phyloP scores from a whole-genome alignment of 2,113 vertebrate species.

The Atrichornis clamosus region DNA sequence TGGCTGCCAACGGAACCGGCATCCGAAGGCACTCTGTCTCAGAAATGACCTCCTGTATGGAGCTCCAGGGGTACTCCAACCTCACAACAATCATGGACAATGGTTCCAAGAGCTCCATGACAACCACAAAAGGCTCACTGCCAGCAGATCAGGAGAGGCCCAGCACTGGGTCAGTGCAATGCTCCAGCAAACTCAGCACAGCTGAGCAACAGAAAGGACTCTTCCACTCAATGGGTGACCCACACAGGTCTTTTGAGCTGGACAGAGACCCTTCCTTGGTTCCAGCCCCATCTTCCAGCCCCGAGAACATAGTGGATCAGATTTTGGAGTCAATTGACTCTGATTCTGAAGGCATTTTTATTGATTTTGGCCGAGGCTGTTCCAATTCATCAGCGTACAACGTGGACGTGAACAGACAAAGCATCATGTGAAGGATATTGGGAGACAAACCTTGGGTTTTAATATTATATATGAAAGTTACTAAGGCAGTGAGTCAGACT shows the following conservation, averaged over 20 bases:
- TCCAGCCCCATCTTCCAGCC: constrained; percentile 78
- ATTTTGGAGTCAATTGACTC: constrained; percentile 84
- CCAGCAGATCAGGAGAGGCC: constrained; percentile 25
- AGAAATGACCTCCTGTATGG: constrained; percentile 88
- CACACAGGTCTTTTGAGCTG: constrained; percentile 55
- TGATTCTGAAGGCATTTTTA: constrained; percentile 88
- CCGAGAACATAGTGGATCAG: constrained; percentile 81
- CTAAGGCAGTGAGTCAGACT: not conserved
- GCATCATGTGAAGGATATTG: constrained; percentile 67
- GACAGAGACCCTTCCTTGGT: constrained; percentile 71
- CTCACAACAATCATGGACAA: constrained; percentile 64
- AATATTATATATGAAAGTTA: not conserved
- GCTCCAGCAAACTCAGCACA: constrained; percentile 10
- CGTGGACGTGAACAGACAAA: constrained; percentile 76
- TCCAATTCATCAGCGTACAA: constrained; percentile 67
- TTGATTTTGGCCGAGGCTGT: constrained; percentile 80
- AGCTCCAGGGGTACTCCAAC: constrained; percentile 77
- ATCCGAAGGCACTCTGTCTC: constrained; percentile 90
- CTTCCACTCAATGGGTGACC: constrained; percentile 37
- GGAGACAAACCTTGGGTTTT: not conserved
- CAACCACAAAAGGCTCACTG: not conserved
- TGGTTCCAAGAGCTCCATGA: constrained; percentile 53
- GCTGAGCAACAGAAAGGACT: constrained; percentile 56
- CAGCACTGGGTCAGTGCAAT: not conserved
- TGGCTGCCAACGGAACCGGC: constrained; percentile 36